Conservation (phyloP, 1,140 invertebrate species). For the Popillia japonica region DNA sequence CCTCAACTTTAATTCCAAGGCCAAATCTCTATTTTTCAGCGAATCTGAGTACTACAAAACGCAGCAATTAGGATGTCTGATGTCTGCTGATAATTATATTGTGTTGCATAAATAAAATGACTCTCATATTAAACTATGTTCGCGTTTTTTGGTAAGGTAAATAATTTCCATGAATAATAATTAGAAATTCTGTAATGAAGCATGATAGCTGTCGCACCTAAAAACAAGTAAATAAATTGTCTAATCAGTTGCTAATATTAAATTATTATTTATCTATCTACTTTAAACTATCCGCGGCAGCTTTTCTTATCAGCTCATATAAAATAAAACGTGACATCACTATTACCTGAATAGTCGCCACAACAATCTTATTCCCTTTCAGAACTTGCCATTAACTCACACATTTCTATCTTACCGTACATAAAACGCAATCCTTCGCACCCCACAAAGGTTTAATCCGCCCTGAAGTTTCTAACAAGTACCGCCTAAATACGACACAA, state of each 20-base stretch:
- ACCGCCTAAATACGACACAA: neutral
- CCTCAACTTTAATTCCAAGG: no score
- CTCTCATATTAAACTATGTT: no score
- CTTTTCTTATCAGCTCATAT: neutral
- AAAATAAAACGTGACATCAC: neutral
- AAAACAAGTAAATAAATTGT: no score
- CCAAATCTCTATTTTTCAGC: no score
- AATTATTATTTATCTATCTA: neutral
- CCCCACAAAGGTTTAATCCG: neutral
- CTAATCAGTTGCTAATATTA: neutral
- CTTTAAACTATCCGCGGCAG: neutral
- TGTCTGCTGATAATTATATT: no score
- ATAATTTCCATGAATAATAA: no score
- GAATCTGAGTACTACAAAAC: no score
- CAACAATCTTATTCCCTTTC: conserved; percentile 1
- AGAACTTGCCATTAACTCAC: conserved; percentile 8
- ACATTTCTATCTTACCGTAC: neutral
- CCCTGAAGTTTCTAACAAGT: neutral
- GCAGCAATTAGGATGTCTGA: no score
- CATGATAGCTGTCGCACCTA: no score
- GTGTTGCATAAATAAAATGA: no score
- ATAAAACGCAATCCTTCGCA: conserved; percentile 14
- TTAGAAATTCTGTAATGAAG: no score
- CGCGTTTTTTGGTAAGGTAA: no score
- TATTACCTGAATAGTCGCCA: neutral